Evolutionary conservation across 2,888 invertebrate genomes (phyloP).

Genomic region (Scaptomyza tumidula): DNA sequence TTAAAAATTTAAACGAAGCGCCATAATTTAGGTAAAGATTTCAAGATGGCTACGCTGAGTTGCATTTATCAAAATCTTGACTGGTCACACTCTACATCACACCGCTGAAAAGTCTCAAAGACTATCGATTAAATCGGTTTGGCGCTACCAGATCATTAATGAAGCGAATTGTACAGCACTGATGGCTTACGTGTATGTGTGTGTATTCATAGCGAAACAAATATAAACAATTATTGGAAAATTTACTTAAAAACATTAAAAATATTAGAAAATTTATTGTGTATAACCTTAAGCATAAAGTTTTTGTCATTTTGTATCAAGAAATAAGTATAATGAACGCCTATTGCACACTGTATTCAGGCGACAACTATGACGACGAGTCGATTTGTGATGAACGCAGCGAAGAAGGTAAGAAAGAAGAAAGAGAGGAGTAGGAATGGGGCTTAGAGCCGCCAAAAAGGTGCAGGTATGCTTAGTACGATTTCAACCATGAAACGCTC

Average conservation of each 20-base stretch:
- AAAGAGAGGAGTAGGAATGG: neutral
- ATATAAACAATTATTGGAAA: slow-evolving; percentile 46
- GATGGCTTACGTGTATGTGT: slow-evolving; percentile 24
- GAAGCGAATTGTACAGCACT: slow-evolving; percentile 26
- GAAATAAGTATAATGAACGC: slow-evolving; percentile 46
- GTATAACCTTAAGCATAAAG: neutral
- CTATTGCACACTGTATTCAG: slow-evolving; percentile 55
- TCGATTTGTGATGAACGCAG: slow-evolving; percentile 73
- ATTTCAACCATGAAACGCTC: slow-evolving; percentile 26
- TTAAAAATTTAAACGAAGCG: neutral
- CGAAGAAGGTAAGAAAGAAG: slow-evolving; percentile 64
- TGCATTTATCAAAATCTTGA: neutral
- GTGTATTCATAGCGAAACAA: slow-evolving; percentile 23
- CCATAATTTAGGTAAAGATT: neutral
- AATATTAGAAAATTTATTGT: neutral
- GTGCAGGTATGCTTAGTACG: slow-evolving; percentile 13
- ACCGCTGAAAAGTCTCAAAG: slow-evolving; percentile 5
- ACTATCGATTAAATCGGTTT: slow-evolving; percentile 1
- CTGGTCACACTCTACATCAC: slow-evolving; percentile 9
- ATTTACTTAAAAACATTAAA: neutral
- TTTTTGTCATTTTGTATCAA: neutral
- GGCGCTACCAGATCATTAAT: slow-evolving; percentile 14
- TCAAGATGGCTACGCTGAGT: neutral
- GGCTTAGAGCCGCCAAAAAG: slow-evolving; percentile 7
- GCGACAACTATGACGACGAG: slow-evolving; percentile 68